Conservation (phyloP, 2,888 invertebrate genomes). For the Caenorhabditis wallacei region DNA sequence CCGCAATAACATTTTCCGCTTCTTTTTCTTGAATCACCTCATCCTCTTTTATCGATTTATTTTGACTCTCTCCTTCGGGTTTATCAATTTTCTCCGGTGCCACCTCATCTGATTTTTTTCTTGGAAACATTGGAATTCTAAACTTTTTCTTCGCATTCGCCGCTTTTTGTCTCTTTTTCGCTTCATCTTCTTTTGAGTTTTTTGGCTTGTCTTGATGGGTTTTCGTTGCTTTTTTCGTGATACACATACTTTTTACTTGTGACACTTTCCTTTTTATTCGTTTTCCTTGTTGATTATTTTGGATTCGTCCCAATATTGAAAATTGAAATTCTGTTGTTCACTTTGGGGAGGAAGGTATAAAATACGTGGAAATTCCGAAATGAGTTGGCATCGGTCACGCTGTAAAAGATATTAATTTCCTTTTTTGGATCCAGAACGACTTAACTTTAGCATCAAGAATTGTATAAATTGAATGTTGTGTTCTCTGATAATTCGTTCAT, state of each 20-base stretch:
- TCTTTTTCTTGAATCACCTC: neutral
- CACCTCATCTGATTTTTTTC: neutral
- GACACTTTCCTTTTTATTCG: slow-evolving; percentile 2
- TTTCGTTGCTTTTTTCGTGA: slow-evolving; percentile 41
- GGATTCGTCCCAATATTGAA: neutral
- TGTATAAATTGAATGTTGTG: too few species aligned
- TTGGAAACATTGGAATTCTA: neutral
- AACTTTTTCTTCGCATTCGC: slow-evolving; percentile 8
- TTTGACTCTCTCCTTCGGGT: neutral
- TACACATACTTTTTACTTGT: slow-evolving; percentile 33
- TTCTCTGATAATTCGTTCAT: too few species aligned
- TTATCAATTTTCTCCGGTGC: neutral
- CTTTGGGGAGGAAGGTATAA: neutral
- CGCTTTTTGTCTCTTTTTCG: neutral
- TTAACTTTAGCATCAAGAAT: too few species aligned
- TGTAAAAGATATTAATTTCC: too few species aligned
- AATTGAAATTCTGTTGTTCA: neutral
- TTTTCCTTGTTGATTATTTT: too few species aligned
- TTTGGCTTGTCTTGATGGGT: neutral
- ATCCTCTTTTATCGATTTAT: slow-evolving; percentile 13
- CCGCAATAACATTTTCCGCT: neutral
- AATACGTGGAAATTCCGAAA: too few species aligned
- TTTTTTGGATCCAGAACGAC: too few species aligned
- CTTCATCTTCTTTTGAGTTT: neutral
- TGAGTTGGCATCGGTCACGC: too few species aligned